Base-by-base conservation (phyloP, 1,140 invertebrate species). In the Thaumetopoea pityocampa region DNA sequence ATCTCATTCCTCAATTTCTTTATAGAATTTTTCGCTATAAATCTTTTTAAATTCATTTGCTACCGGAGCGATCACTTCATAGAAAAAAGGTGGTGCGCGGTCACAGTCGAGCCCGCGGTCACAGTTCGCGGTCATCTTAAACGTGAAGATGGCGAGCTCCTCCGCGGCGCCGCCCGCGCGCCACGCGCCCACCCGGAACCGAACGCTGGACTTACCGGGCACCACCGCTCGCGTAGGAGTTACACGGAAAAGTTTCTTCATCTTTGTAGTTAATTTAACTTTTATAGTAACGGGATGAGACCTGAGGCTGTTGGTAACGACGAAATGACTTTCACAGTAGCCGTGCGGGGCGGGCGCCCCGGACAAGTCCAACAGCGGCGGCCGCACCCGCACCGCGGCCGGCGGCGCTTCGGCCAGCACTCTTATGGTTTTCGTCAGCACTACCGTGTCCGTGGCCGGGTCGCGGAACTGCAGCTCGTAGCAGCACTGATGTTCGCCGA, bases 11-110 rank as follows among this genome's bases (percentile, higher is more conserved):
- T n/a, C n/a, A n/a, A n/a, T n/a, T n/a, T 51, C 34, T 28, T 20
- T 50, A 14, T 48, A 50, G 37, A 54, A 65, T 24, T 58, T 48
- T 22, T 51, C 36, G 23, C 41, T 41, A 30, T 70, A 69, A 27
- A 67, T 27, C 40, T 48, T 53, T 35, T 56, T 55, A 34, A 66
- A 82, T 36, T 70, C 59, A 3, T 18, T 27, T 4, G 61, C 55
- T 43, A 67, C 76, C 1, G 79, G 79, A 3, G 61, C 54, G 26
- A 80, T 70, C 2, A 83, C 58, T 68, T 83, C 79, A 26, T 79
- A 83, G 43, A 56, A 83, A 17, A 77, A 47, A 14, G 63, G 73
- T 30, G 73, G 72, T 4, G 66, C 51, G n/a, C n/a, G n/a, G n/a
- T n/a, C n/a, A n/a, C n/a, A n/a, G n/a, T n/a, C n/a, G n/a, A n/a